Conservation (phyloP, 1,140 invertebrate genomes). For the Drosophila lowei region DNA sequence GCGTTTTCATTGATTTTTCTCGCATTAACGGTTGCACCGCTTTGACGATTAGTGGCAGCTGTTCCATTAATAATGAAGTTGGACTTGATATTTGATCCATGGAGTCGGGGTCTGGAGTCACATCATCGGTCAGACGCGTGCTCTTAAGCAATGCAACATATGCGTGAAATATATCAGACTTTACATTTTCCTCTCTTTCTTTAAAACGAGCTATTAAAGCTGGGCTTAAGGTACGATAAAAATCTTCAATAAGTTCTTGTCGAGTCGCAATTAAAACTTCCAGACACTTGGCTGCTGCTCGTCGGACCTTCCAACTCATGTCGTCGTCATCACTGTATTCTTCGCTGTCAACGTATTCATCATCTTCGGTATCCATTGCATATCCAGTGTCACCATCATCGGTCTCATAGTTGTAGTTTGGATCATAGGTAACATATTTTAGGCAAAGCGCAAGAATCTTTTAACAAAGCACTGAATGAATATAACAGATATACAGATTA, state of each 20-base stretch:
- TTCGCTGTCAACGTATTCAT: constrained; percentile 91
- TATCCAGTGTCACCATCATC: constrained; percentile 87
- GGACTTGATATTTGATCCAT: constrained; percentile 90
- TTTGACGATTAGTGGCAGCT: constrained; percentile 89
- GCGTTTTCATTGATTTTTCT: constrained; percentile 96
- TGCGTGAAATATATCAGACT: constrained; percentile 98
- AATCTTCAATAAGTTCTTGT: constrained; percentile 94
- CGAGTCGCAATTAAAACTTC: constrained; percentile 97
- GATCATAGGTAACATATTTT: constrained; percentile 97
- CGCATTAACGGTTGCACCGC: constrained; percentile 95
- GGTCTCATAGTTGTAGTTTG: constrained; percentile 98
- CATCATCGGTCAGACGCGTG: constrained; percentile 89
- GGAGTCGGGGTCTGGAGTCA: constrained; percentile 88
- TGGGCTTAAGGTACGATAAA: constrained; percentile 95
- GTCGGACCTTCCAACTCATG: constrained; percentile 98
- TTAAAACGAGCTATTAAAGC: constrained; percentile 96
- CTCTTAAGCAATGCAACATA: constrained; percentile 96
- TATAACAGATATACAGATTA: constrained; percentile 6
- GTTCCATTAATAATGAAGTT: constrained; percentile 88
- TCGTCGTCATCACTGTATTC: constrained; percentile 99
- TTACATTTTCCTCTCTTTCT: constrained; percentile 99
- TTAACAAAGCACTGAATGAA: constrained; percentile 25
- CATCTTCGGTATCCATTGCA: constrained; percentile 87
- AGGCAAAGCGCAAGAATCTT: constrained; percentile 95
- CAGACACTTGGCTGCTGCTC: constrained; percentile 98